Base-by-base conservation (phyloP, 1,140 invertebrate genomes). In the Neotoxoptera formosana region DNA sequence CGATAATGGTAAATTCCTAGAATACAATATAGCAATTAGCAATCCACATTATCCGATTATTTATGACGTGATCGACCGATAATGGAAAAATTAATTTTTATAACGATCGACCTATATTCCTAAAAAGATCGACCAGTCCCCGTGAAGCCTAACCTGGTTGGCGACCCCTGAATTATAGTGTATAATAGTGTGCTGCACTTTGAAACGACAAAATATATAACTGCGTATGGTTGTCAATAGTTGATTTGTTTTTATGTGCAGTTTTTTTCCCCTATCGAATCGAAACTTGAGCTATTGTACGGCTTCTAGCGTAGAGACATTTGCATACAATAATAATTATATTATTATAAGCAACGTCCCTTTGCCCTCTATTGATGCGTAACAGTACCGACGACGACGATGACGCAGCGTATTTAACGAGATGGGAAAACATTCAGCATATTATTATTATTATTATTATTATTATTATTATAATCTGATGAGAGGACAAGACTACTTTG, bases 241-340 rank as follows among this genome's bases (percentile, higher is more conserved):
- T 67, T n/a, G 56, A 60, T 60, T 60, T 60, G 23, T 56, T 56
- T 56, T 56, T 53, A 56, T 56, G 23, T 3, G 8, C 23, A 60
- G 3, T 60, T 60, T 60, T 60, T 60, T 67, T 67, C 25, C 30
- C 25, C 30, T n/a, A 14, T 67, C 4, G 30, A 67, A n/a, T 67
- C 11, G 11, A 14, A n/a, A 30, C 9, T 67, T 67, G 25, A 30
- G 60, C 60, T n/a, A 67, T 67, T 67, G 60, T 67, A 67, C 30
- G 25, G 60, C 11, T 67, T 67, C 60, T 67, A 67, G 11, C 11
- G 11, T 30, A 30, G 60, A 67, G 30, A 67, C 11, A 67, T 67
- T 67, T 67, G 60, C 60, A 67, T 67, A 67, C 60, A 67, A n/a
- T 67, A 67, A 67, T 67, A n/a, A 67, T n/a, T n/a, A n/a, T n/a